Evolutionary conservation across 2,113 vertebrate species (phyloP), one percentile per base, ranked within the genome.

Genomic region (Agelaius phoeniceus): DNA sequence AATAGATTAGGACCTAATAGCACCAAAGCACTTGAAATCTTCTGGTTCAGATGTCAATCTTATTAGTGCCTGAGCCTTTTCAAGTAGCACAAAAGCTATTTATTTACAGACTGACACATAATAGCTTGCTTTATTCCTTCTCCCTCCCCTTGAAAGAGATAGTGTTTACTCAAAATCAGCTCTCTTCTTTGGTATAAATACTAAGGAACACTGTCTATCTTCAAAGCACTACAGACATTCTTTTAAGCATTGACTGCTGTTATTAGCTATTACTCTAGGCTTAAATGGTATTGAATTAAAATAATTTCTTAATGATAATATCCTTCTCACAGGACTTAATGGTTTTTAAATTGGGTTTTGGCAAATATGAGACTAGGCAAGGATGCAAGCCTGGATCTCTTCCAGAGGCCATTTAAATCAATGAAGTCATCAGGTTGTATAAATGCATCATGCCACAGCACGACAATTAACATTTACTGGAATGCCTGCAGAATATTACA

Each of bases 311-410:
- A 96, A 97, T 94, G 95, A 87, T 96, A 90, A 97, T 89, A 46
- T 68, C 37, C 33, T 96, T 83, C 89, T 96, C 95, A 91, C 41
- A 92, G 31, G 73, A 89, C 71, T 97, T 97, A 96, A 89, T 84
- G 33, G 22, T 74, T 98, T 97, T 97, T 96, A 87, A 98, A 97
- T 97, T 97, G 90, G 21, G 61, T 90, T 94, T 95, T 97, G 95
- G 94, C 89, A 96, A 93, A 68, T 87, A 39, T 2, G 48, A 72
- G 67, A 74, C 66, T 92, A 79, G 77, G 77, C 58, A 79, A 87
- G 62, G 55, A 76, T 82, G 73, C 62, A 89, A 73, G 24, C 20
- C 27, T 91, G 69, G 46, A 84, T 78, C n/a, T 61, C 87, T 82
- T 87, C 80, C 89, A 96, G 81, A 63, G 52, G 49, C 72, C 31